Conservation (phyloP, 2,797 vertebrate species). For the Arrhamphus sclerolepis region DNA sequence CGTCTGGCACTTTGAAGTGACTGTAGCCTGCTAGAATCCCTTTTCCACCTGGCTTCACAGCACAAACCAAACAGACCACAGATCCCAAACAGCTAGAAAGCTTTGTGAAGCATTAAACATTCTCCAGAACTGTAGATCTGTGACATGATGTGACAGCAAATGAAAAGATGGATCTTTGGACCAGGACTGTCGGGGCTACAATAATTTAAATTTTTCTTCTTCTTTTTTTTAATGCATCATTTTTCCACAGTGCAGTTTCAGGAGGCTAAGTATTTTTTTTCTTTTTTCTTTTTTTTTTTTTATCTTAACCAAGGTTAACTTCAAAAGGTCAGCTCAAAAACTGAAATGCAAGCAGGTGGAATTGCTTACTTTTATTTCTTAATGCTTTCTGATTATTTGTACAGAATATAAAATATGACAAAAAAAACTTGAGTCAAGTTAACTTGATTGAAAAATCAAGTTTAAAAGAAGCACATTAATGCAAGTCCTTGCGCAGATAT, state of each 20-base stretch:
- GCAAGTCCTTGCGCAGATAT: constrained; percentile 10
- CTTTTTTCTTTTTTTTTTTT: no score
- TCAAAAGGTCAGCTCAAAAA: no score
- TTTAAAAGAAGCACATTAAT: constrained; percentile 10
- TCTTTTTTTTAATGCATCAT: not conserved
- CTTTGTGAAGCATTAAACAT: constrained; percentile 42
- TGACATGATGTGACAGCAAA: constrained; percentile 33
- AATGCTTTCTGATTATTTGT: no score
- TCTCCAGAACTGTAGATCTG: constrained; percentile 9
- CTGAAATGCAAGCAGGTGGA: no score
- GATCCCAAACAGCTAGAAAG: constrained; percentile 40
- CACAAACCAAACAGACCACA: constrained; percentile 39
- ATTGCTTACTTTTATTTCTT: no score
- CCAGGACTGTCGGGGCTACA: constrained; percentile 17
- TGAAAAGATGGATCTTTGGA: constrained; percentile 26
- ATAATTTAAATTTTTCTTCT: no score
- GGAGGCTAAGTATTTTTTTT: no score
- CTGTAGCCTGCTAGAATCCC: constrained; percentile 32
- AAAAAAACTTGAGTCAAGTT: no score
- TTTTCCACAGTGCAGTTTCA: constrained; percentile 1
- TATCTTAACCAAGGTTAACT: no score
- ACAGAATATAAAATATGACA: no score
- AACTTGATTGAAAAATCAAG: no score
- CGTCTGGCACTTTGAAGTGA: constrained; percentile 25
- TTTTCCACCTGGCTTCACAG: constrained; percentile 29